Evolutionary conservation across 2,888 invertebrate genomes (phyloP), one percentile per base, ranked within the genome.

Genomic region (Hyposoter dolosus): DNA sequence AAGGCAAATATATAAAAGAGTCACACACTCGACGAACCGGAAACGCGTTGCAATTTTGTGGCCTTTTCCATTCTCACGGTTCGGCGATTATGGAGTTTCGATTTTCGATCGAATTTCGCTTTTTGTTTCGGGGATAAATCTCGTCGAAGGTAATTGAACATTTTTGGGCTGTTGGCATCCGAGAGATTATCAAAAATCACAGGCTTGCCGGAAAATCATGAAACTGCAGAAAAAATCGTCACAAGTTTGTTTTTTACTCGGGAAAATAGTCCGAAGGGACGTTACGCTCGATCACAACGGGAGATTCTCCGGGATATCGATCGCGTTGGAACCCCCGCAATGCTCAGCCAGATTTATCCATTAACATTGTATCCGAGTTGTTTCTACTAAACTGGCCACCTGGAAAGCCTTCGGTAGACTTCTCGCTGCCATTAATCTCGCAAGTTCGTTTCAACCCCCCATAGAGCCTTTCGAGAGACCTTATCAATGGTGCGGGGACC

Each of bases 391-490:
- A 40, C 35, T 40, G 65, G 65, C 76, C 63, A 76, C 63, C 50
- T 76, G 63, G 12, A 17, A 65, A 19, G 45, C 19, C 45, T 32
- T 65, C 40, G 32, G 40, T 43, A 32, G 23, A 56, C 43, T 76
- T 32, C 47, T 65, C 32, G 45, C 76, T 47, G 76, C 63, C 76
- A 65, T 76, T 76, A 76, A 65, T 47, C 76, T 65, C 65, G n/a
- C 47, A 63, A 47, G 63, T 32, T 28, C 65, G 47, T 17, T 28
- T 40, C 60, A 43, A 74, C 60, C 43, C 32, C 60, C 74, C 56
- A 32, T 45, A 12, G 71, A 47, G 50, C 19, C 19, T 72, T 53
- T 53, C 72, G 17, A 71, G 17, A 71, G 71, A 71, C 50, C 32
- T 74, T 60, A 69, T 69, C 47, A 23, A 17, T 28, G 19, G 47